Conservation (phyloP, 2,888 invertebrate genomes). For the Rhimphoctona megacephalus region DNA sequence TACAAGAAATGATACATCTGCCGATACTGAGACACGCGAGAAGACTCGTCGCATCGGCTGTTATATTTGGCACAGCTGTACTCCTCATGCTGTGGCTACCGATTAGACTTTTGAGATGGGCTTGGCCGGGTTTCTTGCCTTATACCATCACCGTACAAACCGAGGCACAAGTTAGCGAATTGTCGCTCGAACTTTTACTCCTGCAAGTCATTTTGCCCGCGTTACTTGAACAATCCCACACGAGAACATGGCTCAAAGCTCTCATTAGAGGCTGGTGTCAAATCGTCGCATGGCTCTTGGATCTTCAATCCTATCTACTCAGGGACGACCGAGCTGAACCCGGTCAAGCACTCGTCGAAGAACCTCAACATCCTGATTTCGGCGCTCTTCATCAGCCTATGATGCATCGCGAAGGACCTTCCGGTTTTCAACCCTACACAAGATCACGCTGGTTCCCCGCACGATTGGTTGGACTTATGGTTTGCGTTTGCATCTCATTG, state of each 20-base stretch:
- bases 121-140: conserved; percentile 95
- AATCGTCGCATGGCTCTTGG: conserved; percentile 92
- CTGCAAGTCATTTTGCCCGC: conserved; percentile 98
- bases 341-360: conserved; percentile 79
- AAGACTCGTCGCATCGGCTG: conserved; percentile 95
- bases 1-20: conserved; percentile 99
- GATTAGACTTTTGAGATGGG: conserved; percentile 92
- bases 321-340: conserved; percentile 88
- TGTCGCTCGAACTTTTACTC: conserved; percentile 96
- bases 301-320: conserved; percentile 95
- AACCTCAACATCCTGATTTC: conserved; percentile 84
- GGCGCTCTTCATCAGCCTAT: conserved; percentile 95
- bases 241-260: conserved; percentile 97
- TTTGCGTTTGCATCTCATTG: conserved; percentile 93
- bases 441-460: conserved; percentile 93
- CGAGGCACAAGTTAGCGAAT: conserved; percentile 94
- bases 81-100: conserved; percentile 98
- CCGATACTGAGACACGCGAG: conserved; percentile 96
- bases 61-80: conserved; percentile 98
- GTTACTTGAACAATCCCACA: conserved; percentile 97
- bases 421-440: conserved; percentile 96
- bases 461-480: conserved; percentile 89
- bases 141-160: conserved; percentile 95
- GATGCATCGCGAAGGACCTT: conserved; percentile 89
- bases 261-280: conserved; percentile 95